Evolutionary conservation across 2,113 vertebrate species (phyloP), one percentile per base, ranked within the genome.

Genomic region (Lates calcarifer): DNA sequence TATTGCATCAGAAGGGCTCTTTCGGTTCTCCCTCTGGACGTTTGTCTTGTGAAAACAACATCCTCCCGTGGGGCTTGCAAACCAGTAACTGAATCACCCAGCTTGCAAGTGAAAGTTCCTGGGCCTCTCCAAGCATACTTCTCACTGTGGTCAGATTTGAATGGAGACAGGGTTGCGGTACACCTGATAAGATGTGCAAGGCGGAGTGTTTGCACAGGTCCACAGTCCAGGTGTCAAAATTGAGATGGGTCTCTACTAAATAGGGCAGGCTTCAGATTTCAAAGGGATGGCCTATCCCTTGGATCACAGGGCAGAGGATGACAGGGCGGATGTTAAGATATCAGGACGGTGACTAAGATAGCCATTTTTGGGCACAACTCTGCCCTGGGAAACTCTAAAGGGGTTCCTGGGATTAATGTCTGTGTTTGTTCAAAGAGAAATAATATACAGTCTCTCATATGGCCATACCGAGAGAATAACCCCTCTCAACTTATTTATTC

Each of bases 301-400:
- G 55, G 75, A 79, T 89, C 78, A 82, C 57, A 84, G 74, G 60
- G 66, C 70, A 31, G 56, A 74, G 77, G 61, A 85, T 55, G 83
- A 56, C 60, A 43, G 69, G 43, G 55, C 83, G 79, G 77, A 77
- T 79, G 74, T 87, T 90, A 83, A 65, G 47, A 78, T 72, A 81
- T 77, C 60, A 87, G 73, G 83, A 89, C 78, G 82, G 75, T 84
- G 90, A 90, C 76, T 84, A 31, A 84, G 81, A 83, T 76, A 84
- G 63, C 94, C 92, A 90, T 94, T 84, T 93, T 93, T 94, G 94
- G 92, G 87, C 90, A 92, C 86, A 90, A 81, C 82, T 91, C 63
- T 84, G 71, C 85, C 55, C 67, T 78, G 81, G 91, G 90, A 92
- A 93, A 88, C 77, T 74, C 76, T 81, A 67, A 77, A 62, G 43